Base-by-base conservation (phyloP, 92 coral and sea anemone species). In the Epizoanthus scotinus region DNA sequence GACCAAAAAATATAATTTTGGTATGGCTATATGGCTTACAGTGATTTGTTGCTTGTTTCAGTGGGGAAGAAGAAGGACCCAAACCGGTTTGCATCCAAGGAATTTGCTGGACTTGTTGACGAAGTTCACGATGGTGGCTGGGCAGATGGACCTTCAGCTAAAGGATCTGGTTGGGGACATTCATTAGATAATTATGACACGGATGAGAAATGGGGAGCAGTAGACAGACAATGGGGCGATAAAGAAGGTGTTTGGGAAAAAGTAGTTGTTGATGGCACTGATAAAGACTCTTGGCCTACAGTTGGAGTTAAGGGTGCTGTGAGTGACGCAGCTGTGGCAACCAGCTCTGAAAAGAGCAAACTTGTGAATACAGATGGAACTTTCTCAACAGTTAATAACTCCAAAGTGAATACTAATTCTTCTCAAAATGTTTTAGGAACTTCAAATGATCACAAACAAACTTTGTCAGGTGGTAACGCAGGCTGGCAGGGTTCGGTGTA, bases 21-120 rank as follows among this genome's bases (percentile, higher is more conserved):
- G n/a, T n/a, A n/a, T n/a, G n/a, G n/a, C n/a, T n/a, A n/a, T n/a
- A n/a, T 47, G 52, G 52, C 52, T 68, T 42, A 58, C 15, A 36
- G n/a, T 25, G 29, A 21, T 28, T 15, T 58, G n/a, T 40, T n/a
- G 40, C 17, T 53, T 38, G 38, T 85, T 78, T 8, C 81, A 95
- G 98, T 93, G 74, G 88, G 91, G 53, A 95, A 95, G 91, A 95
- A 93, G 77, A 95, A 95, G 75, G 98, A 95, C 67, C 98, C 98
- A 62, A 93, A 95, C 65, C 95, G 98, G 50, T 95, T 94, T 90
- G 91, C 92, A 6, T 83, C 97, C 47, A 94, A 94, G 84, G 98
- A 95, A 69, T 95, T 82, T 81, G 97, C 98, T 15, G 98, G 93
- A 13, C 80, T 93, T 24, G 91, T 95, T 49, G 94, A 93, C 28